Evolutionary conservation across 2,797 vertebrate genomes (phyloP), one percentile per base, ranked within the genome.

Genomic region (Tragopan temminckii): DNA sequence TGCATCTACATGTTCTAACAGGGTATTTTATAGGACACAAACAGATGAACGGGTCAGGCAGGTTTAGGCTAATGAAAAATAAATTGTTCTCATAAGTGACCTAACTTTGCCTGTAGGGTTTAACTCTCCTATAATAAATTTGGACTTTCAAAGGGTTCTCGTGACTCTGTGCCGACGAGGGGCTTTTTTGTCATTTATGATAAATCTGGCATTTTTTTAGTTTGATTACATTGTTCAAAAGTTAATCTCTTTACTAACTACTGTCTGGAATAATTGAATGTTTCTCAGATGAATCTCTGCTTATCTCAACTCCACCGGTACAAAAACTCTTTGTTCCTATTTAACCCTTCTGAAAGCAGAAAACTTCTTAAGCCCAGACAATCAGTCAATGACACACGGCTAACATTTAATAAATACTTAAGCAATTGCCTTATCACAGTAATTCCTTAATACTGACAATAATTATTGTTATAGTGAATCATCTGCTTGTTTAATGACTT

Each of bases 1-100:
- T 94, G 16, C 81, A 86, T 95, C 68, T 95, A 75, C 69, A 85
- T 70, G 82, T 88, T 84, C 82, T 88, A 87, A 96, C 83, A 88
- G 71, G 40, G 14, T 77, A 72, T 92, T 95, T 96, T 88, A 91
- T 70, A 79, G 40, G 84, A 63, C 72, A 94, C 52, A 95, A 94
- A 89, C 71, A 97, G 88, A 96, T 90, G 90, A 97, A 95, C 29
- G 89, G 94, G 89, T 96, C 95, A 96, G 72, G 77, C 72, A 96
- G 91, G 96, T 94, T 95, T 86, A 95, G 75, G 81, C 80, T 96
- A 96, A 97, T 82, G 85, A 97, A 95, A 97, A 97, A 55, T 85
- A 97, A 95, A 96, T 94, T 93, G 64, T 94, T 96, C 84, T 92
- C 89, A 68, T 91, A 91, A 93, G 74, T 92, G 92, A 83, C 90